Conservation (phyloP, 2,113 vertebrate species). For the Campylomormyrus tamandua region DNA sequence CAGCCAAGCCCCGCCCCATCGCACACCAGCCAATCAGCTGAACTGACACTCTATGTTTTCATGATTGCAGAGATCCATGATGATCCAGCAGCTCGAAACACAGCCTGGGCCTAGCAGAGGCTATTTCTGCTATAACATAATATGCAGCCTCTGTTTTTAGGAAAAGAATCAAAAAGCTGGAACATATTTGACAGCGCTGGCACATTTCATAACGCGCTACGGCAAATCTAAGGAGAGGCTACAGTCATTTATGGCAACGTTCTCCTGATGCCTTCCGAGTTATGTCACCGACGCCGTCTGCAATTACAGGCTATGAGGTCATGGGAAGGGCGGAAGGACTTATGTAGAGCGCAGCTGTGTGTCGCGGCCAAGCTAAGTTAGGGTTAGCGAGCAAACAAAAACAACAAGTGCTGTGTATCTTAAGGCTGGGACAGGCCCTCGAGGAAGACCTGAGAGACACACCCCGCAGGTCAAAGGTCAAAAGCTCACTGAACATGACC, state of each 20-base stretch:
- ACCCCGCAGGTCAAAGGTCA: not conserved
- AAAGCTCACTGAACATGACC: not conserved
- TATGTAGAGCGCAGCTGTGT: not conserved
- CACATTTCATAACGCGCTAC: not conserved
- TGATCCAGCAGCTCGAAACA: not conserved
- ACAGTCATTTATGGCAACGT: not conserved
- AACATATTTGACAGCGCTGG: not conserved
- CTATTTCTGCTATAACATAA: not conserved
- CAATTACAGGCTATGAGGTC: not conserved
- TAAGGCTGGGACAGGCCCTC: not conserved
- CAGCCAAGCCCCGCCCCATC: not conserved
- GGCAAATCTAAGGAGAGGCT: not conserved
- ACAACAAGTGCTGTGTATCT: not conserved
- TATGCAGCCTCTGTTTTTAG: not conserved
- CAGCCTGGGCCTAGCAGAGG: not conserved
- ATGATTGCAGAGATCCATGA: not conserved
- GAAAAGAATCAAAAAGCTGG: not conserved
- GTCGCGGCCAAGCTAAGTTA: not conserved
- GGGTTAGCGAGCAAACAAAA: not conserved
- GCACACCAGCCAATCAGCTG: not conserved
- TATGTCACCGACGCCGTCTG: not conserved
- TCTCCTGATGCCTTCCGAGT: not conserved
- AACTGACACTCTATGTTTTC: not conserved
- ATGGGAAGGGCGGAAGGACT: not conserved
- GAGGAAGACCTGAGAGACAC: not conserved